Percentiles rank a stretch among this genome's conserved stretches.
Evolutionary conservation across 2,113 vertebrate genomes (phyloP).

Genomic region (Antennarius striatus): DNA sequence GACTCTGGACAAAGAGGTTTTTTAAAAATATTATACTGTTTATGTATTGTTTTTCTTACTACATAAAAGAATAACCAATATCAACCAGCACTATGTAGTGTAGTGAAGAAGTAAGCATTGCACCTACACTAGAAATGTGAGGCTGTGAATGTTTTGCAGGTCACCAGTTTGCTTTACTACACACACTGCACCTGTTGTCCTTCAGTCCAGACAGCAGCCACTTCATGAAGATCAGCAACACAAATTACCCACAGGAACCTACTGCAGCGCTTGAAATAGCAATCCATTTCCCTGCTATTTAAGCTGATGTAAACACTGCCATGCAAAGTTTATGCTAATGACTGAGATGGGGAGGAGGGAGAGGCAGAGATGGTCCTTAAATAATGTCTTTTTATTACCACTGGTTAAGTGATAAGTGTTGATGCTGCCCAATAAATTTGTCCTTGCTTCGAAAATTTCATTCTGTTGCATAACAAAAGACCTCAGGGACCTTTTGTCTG

Average conservation of each 20-base stretch:
- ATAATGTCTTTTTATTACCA: conserved; percentile 60
- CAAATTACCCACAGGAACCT: conserved; percentile 72
- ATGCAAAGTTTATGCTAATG: conserved; percentile 63
- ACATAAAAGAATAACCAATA: no score
- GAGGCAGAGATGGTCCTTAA: conserved; percentile 39
- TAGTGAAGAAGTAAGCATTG: background rate
- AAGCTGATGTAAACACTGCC: conserved; percentile 60
- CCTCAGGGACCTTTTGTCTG: conserved; percentile 18
- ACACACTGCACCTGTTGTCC: conserved; percentile 55
- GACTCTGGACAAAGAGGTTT: no score
- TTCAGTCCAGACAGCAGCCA: conserved; percentile 47
- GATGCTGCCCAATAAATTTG: conserved; percentile 42
- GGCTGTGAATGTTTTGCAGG: conserved; percentile 13
- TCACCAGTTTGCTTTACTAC: conserved; percentile 40
- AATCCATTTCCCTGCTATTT: conserved; percentile 68
- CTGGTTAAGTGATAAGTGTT: conserved; percentile 46
- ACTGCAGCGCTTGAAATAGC: conserved; percentile 65
- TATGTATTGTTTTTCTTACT: no score
- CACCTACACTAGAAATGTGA: conserved; percentile 26
- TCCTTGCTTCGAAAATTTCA: conserved; percentile 9
- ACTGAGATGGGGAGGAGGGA: conserved; percentile 9
- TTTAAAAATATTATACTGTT: no score
- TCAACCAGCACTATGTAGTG: no score
- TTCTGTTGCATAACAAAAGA: conserved; percentile 9
- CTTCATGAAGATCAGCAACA: conserved; percentile 73